These are phyloP conservation scores for Phyllopteryx taeniolatus DNA, from an alignment of 2,113 vertebrate genomes.

Conservation along the genomic window DNA sequence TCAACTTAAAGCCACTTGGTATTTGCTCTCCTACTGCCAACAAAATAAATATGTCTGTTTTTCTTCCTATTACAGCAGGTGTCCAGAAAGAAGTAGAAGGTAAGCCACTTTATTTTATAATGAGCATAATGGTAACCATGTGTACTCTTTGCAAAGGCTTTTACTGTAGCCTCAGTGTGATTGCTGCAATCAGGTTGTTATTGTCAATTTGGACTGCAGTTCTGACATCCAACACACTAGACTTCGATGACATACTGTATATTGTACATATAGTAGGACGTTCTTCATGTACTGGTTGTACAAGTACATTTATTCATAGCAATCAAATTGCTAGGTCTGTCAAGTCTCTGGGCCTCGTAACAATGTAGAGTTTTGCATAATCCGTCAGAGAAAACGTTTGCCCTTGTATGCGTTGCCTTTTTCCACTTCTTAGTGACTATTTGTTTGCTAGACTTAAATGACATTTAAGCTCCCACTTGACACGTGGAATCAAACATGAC, in stretches of 20 bases:
- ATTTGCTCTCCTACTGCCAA: constrained; percentile 10
- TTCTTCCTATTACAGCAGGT: constrained; percentile 55
- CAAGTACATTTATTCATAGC: constrained; percentile 43
- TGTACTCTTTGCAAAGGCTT: constrained; percentile 41
- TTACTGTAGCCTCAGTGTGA: constrained; percentile 43
- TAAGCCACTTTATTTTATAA: constrained; percentile 63
- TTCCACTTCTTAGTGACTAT: constrained; percentile 25
- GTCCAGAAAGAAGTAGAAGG: constrained; percentile 76
- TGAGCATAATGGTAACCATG: constrained; percentile 35
- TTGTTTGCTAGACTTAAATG: constrained; percentile 25
- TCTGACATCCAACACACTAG: constrained; percentile 71
- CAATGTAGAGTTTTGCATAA: constrained; percentile 29
- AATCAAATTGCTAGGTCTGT: constrained; percentile 50
- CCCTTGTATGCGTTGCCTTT: constrained; percentile 20
- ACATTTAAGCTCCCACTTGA: constrained; percentile 27
- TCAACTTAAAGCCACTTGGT: constrained; percentile 4
- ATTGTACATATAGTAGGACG: constrained; percentile 45
- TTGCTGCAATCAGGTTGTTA: constrained; percentile 55
- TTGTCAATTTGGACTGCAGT: constrained; percentile 78
- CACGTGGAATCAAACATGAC: constrained; percentile 10
- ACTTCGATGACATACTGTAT: constrained; percentile 39
- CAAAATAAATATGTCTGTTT: constrained; percentile 46
- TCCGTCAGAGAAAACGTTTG: constrained; percentile 25
- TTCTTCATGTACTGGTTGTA: constrained; percentile 39
- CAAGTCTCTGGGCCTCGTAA: constrained; percentile 37